phyloP scores from a whole-genome alignment of 2,113 vertebrate species.

The Coptodon bakossiorum region DNA sequence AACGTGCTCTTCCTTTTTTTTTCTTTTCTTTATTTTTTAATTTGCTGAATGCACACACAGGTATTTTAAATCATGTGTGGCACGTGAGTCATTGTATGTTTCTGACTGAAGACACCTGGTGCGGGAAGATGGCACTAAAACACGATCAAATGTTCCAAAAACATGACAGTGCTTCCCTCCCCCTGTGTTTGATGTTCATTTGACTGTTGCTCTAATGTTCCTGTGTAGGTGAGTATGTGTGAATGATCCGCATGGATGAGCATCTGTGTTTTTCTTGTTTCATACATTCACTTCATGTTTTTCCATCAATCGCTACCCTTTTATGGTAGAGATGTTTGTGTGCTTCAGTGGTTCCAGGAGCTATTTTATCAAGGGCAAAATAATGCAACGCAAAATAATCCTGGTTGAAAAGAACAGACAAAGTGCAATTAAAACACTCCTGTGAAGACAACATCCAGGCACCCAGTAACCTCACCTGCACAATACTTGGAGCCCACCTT shows the following conservation, averaged over 20 bases:
- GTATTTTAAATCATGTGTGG: not conserved
- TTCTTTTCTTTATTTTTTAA: not conserved
- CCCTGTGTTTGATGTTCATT: not conserved
- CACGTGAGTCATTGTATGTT: not conserved
- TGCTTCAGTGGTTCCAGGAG: not conserved
- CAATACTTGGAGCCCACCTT: not conserved
- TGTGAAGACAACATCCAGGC: not conserved
- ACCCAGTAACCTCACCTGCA: not conserved
- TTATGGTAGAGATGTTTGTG: not conserved
- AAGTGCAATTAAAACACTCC: not conserved
- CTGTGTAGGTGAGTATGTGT: not conserved
- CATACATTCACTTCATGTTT: not conserved
- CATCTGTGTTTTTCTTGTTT: not conserved
- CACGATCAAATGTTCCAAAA: not conserved
- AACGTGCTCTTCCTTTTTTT: not conserved
- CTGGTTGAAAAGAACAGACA: not conserved
- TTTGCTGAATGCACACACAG: constrained; percentile 21
- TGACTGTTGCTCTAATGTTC: not conserved
- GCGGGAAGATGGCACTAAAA: not conserved
- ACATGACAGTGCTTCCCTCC: not conserved
- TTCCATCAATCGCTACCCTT: not conserved
- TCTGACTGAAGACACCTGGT: not conserved
- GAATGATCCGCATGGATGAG: not conserved
- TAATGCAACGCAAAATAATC: not conserved
- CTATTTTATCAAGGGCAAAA: not conserved